These are phyloP conservation scores for Metacarcinus magister DNA, from an alignment of 2,888 invertebrate genomes.

Conservation along the genomic window DNA sequence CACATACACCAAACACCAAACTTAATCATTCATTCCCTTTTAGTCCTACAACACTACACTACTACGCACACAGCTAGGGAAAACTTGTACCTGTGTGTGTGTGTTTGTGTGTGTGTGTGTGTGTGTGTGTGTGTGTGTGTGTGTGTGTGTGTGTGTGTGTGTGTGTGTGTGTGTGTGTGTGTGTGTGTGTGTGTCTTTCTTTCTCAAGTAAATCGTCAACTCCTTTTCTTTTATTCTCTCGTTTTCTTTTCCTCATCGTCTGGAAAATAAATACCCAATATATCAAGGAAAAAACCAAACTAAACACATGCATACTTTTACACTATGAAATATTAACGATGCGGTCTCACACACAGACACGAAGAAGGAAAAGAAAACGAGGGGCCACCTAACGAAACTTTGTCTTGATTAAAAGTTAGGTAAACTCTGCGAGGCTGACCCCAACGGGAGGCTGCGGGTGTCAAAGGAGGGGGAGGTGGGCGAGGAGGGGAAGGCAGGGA, in stretches of 20 bases:
- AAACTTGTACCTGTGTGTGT: background rate
- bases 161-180: too few species aligned
- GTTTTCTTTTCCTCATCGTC: background rate
- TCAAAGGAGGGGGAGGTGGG: background rate
- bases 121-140: slow-evolving; percentile 28
- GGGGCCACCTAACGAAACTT: background rate
- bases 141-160: background rate
- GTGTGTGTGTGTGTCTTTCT: too few species aligned
- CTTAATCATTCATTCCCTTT: slow-evolving; percentile 36
- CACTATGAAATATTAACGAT: background rate
- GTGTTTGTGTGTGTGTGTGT: slow-evolving; percentile 15
- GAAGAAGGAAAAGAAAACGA: background rate
- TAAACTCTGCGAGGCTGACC: background rate
- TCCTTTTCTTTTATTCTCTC: background rate
- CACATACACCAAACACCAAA: slow-evolving; percentile 5
- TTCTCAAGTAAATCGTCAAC: background rate
- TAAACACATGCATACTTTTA: background rate
- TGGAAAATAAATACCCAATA: background rate
- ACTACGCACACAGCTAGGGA: background rate
- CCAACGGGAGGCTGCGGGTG: background rate
- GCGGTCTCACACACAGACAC: background rate
- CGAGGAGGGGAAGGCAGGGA: background rate
- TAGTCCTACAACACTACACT: background rate
- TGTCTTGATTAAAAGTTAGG: background rate
- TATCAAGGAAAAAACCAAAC: background rate